These are phyloP conservation scores for Gandaritis pyraliata DNA, from an alignment of 2,888 invertebrate genomes.

Conservation along the genomic window DNA sequence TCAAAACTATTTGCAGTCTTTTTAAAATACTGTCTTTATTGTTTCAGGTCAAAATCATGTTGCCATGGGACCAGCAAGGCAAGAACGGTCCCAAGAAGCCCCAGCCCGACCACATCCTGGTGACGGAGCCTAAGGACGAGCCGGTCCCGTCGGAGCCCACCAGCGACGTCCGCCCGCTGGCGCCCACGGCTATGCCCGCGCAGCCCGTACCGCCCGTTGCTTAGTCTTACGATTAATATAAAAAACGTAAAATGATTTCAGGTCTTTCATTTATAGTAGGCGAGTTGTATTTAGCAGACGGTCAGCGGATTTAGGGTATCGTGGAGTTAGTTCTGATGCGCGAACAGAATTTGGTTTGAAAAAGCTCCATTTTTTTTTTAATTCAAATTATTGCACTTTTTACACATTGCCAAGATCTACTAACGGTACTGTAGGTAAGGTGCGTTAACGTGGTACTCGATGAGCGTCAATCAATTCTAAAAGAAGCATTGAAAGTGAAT, in stretches of 20 bases:
- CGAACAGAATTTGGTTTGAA: too few species aligned
- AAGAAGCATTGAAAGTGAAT: too few species aligned
- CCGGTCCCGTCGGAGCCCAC: slow-evolving; percentile 88
- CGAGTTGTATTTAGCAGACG: too few species aligned
- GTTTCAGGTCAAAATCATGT: slow-evolving; percentile 98
- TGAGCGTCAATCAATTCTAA: too few species aligned
- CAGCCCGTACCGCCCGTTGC: slow-evolving; percentile 66
- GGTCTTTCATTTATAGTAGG: slow-evolving; percentile 28
- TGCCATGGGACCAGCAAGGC: slow-evolving; percentile 98
- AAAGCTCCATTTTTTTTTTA: too few species aligned
- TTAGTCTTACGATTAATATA: slow-evolving; percentile 66
- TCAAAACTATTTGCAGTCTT: too few species aligned
- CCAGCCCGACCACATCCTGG: slow-evolving; percentile 98
- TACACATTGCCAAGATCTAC: too few species aligned
- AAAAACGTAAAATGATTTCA: slow-evolving; percentile 44
- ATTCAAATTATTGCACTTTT: too few species aligned
- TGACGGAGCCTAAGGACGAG: slow-evolving; percentile 99
- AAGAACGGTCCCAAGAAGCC: slow-evolving; percentile 99
- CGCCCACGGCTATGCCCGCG: slow-evolving; percentile 82
- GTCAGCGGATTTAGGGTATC: too few species aligned
- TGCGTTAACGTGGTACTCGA: too few species aligned
- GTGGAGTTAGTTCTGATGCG: too few species aligned
- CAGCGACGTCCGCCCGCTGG: slow-evolving; percentile 90
- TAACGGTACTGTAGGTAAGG: too few species aligned
- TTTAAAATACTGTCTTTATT: background rate